Percentiles rank a stretch among this genome's conserved stretches.
These are phyloP conservation scores for Orchesella flavescens DNA, from an alignment of 2,888 invertebrate species.

Conservation along the genomic window DNA sequence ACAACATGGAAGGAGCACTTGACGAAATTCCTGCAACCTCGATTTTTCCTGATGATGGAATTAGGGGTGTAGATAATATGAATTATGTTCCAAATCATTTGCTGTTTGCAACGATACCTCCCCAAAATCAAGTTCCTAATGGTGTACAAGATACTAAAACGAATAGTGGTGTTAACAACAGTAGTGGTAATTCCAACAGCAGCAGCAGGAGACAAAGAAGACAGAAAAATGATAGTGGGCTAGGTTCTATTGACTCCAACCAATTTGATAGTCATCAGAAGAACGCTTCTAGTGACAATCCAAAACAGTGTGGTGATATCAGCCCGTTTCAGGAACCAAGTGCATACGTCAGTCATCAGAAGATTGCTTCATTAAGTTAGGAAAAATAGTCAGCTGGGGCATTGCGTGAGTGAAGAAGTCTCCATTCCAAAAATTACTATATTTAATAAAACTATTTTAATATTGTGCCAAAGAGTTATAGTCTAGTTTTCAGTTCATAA, in stretches of 20 bases:
- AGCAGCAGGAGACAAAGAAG: slow-evolving; percentile 51
- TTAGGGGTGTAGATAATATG: slow-evolving; percentile 50
- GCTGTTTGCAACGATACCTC: slow-evolving; percentile 3
- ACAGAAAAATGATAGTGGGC: slow-evolving; percentile 71
- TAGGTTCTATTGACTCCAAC: slow-evolving; percentile 70
- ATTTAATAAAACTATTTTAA: no score
- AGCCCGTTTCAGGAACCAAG: slow-evolving; percentile 33
- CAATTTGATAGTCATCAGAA: slow-evolving; percentile 49
- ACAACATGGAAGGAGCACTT: neutral
- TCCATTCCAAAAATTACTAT: no score
- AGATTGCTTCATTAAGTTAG: slow-evolving; percentile 44
- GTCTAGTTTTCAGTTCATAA: no score
- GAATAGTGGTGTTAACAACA: neutral
- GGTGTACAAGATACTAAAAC: neutral
- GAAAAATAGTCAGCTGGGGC: no score
- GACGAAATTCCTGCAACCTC: neutral
- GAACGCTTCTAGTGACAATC: neutral
- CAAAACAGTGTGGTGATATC: slow-evolving; percentile 3
- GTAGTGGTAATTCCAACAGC: neutral
- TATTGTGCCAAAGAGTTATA: no score
- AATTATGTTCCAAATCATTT: slow-evolving; percentile 58
- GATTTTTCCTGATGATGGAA: slow-evolving; percentile 19
- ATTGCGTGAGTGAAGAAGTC: no score
- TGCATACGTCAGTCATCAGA: slow-evolving; percentile 52
- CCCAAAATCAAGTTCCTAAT: neutral